Percentiles rank a stretch among this genome's conserved stretches.
phyloP scores from a whole-genome alignment of 2,797 vertebrate genomes.

The Gymnoscopelus braueri region DNA sequence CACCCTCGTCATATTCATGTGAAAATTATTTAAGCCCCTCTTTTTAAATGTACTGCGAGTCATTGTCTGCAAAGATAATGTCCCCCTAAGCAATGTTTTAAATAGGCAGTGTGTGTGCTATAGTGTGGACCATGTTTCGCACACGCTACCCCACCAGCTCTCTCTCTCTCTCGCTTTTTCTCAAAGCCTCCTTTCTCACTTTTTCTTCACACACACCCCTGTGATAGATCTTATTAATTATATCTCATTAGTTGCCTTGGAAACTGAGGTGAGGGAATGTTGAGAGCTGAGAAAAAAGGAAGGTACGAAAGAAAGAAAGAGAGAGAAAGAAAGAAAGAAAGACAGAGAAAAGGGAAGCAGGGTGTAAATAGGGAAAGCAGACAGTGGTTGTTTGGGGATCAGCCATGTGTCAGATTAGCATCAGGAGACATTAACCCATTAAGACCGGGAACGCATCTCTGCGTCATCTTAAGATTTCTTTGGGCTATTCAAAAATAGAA shows the following conservation, averaged over 20 bases:
- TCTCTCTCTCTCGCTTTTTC: slow-evolving; percentile 51
- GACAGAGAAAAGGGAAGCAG: slow-evolving; percentile 31
- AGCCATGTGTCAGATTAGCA: slow-evolving; percentile 84
- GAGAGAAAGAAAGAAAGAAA: slow-evolving; percentile 41
- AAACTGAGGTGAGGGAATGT: slow-evolving; percentile 81
- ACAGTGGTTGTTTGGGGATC: slow-evolving; percentile 79
- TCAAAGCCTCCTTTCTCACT: slow-evolving; percentile 69
- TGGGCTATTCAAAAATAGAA: too few species aligned
- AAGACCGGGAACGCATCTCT: too few species aligned
- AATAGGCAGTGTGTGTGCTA: slow-evolving; percentile 57
- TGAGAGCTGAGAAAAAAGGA: slow-evolving; percentile 66
- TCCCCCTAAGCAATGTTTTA: slow-evolving; percentile 48
- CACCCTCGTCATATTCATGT: slow-evolving; percentile 27
- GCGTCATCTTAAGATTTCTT: too few species aligned
- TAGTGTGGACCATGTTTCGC: slow-evolving; percentile 61
- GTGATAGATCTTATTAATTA: slow-evolving; percentile 85
- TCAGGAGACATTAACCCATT: slow-evolving; percentile 76
- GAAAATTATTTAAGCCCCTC: slow-evolving; percentile 39
- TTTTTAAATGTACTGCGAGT: slow-evolving; percentile 55
- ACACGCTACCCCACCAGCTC: slow-evolving; percentile 45
- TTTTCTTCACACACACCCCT: slow-evolving; percentile 69
- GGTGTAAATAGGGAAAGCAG: slow-evolving; percentile 41
- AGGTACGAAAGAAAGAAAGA: slow-evolving; percentile 32
- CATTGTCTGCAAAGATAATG: slow-evolving; percentile 37
- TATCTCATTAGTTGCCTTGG: slow-evolving; percentile 87